Evolutionary conservation across 2,113 vertebrate species (phyloP).

Genomic region (Chloropsis cyanopogon): DNA sequence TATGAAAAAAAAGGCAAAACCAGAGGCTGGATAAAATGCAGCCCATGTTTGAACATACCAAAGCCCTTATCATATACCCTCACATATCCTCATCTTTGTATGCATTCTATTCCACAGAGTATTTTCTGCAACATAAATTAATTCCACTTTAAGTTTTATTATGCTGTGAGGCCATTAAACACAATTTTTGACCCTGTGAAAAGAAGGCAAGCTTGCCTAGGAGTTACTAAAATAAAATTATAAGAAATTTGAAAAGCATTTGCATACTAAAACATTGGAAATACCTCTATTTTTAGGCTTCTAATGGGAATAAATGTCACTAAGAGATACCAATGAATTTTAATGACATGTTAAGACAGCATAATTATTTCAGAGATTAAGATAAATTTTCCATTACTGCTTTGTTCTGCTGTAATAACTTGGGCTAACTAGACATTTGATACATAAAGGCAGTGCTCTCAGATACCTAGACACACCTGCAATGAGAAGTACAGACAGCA

Average conservation of each 20-base stretch:
- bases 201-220: neutral
- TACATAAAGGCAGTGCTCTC: neutral
- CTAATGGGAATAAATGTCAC: neutral
- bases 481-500: neutral
- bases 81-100: neutral
- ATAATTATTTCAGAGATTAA: constrained; percentile 1
- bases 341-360: neutral
- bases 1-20: neutral
- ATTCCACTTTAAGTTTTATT: neutral
- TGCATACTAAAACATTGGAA: neutral
- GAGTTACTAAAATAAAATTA: neutral
- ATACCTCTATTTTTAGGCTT: neutral
- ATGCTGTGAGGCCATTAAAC: neutral
- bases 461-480: neutral
- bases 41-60: neutral
- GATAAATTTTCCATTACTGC: neutral
- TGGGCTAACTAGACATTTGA: neutral
- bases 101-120: neutral
- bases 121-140: neutral
- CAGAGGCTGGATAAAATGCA: neutral
- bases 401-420: neutral
- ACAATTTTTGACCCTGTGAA: neutral
- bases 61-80: neutral
- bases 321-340: neutral
- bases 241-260: neutral